phyloP scores from a whole-genome alignment of 2,113 vertebrate genomes.

The Sylvietta virens region DNA sequence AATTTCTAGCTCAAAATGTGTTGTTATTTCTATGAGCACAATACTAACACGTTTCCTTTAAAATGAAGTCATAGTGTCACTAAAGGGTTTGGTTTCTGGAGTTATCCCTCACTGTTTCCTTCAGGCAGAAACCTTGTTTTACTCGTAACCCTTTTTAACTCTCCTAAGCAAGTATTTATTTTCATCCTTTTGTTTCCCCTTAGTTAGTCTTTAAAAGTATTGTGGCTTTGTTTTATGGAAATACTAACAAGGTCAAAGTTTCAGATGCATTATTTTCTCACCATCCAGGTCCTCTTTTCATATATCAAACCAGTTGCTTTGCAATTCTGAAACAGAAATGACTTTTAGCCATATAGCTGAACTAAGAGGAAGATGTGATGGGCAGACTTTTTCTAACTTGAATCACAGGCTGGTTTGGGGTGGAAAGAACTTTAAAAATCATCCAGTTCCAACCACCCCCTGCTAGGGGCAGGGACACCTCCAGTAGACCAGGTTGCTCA shows the following conservation, averaged over 20 bases:
- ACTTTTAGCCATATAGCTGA: background rate
- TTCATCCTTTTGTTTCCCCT: background rate
- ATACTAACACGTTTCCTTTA: background rate
- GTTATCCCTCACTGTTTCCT: background rate
- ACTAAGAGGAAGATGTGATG: fast-evolving
- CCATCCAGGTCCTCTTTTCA: background rate
- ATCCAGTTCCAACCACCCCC: background rate
- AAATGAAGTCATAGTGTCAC: background rate
- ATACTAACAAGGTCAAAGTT: background rate
- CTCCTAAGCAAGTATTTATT: background rate
- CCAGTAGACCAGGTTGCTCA: background rate
- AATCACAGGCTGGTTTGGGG: background rate
- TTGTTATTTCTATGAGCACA: background rate
- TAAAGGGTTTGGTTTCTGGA: background rate
- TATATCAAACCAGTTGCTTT: background rate
- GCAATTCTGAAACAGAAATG: background rate
- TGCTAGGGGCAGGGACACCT: background rate
- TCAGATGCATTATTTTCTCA: background rate
- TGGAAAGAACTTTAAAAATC: background rate
- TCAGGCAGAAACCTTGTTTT: background rate
- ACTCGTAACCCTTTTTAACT: background rate
- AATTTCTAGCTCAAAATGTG: background rate
- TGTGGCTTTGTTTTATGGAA: background rate
- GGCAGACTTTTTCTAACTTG: background rate
- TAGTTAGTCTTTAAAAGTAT: background rate